Conservation (phyloP, 2,797 vertebrate species). For the Sebastes vulpes region DNA sequence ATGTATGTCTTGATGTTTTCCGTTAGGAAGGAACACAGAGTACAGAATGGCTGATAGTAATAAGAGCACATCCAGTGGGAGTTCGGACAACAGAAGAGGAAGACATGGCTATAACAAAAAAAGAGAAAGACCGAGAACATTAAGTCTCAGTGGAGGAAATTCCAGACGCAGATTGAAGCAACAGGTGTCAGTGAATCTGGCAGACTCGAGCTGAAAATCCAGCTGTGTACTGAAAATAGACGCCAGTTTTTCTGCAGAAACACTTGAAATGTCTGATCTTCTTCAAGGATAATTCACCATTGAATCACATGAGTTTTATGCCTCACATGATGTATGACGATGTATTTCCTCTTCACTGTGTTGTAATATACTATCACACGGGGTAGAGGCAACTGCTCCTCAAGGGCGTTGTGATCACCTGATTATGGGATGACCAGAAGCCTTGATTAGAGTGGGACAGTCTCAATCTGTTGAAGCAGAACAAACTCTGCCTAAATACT, state of each 20-base stretch:
- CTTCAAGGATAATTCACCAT: neutral
- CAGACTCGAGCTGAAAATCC: neutral
- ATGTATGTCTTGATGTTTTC: neutral
- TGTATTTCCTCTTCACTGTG: neutral
- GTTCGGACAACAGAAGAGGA: neutral
- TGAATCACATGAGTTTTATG: neutral
- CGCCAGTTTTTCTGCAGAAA: neutral
- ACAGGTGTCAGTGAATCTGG: slow-evolving; percentile 26
- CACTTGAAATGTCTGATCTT: neutral
- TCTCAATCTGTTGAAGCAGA: too few species aligned
- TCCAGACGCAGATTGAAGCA: slow-evolving; percentile 28
- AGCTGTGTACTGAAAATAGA: neutral
- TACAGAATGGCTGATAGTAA: neutral
- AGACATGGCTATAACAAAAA: neutral
- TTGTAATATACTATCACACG: neutral
- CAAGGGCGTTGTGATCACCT: slow-evolving; percentile 9
- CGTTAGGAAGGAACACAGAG: neutral
- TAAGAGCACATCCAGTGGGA: neutral
- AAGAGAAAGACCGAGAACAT: neutral
- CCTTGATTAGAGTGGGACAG: neutral
- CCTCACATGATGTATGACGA: neutral
- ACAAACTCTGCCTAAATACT: neutral
- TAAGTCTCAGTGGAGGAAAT: slow-evolving; percentile 31
- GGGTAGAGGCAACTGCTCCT: neutral
- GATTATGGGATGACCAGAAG: slow-evolving; percentile 16